Evolutionary conservation across 2,113 vertebrate species (phyloP), one percentile per base, ranked within the genome.

Genomic region (Psilopogon haemacephalus): DNA sequence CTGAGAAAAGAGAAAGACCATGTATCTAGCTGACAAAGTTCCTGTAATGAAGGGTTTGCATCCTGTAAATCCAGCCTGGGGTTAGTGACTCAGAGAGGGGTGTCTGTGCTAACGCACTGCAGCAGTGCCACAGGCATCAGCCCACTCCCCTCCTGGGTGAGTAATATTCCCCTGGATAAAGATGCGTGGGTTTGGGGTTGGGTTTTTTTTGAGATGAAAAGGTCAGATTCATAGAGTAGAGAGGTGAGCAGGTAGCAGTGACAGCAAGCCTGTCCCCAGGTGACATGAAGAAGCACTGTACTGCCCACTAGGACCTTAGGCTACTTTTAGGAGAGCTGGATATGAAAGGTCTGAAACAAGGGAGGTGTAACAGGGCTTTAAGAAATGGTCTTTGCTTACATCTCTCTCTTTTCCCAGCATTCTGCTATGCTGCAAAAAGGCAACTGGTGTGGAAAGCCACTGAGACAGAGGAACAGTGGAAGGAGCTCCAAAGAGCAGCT

Each of bases 181-280:
- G 30, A 35, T 4, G 9, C 0, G 0, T 46, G 20, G 15, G 48
- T 44, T 44, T 44, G 42, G 42, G 42, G 8, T 44, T 44, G 16
- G 6, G 12, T 42, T 69, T 74, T 16, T 21, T 81, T 70, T 27
- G 24, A 64, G 54, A 24, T 56, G 8, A 71, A 74, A 71, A 64
- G 4, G 15, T 82, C 28, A 60, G 17, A 48, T 82, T 55, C 28
- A 62, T 0, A 0, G 13, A 32, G 17, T 0, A 40, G n/a, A 33
- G 28, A 59, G 28, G 3, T n/a, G 48, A 40, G 40, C 2, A 2
- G n/a, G n/a, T 32, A 21, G 55, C 6, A 0, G 44, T 40, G 28
- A 37, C 16, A 37, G 23, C 30, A 67, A 55, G 3, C 5, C 15
- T 3, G 23, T 18, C 23, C 15, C 19, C 27, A 24, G 20, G 12